phyloP scores from a whole-genome alignment of 2,888 invertebrate species.

The Yponomeuta sedellus region DNA sequence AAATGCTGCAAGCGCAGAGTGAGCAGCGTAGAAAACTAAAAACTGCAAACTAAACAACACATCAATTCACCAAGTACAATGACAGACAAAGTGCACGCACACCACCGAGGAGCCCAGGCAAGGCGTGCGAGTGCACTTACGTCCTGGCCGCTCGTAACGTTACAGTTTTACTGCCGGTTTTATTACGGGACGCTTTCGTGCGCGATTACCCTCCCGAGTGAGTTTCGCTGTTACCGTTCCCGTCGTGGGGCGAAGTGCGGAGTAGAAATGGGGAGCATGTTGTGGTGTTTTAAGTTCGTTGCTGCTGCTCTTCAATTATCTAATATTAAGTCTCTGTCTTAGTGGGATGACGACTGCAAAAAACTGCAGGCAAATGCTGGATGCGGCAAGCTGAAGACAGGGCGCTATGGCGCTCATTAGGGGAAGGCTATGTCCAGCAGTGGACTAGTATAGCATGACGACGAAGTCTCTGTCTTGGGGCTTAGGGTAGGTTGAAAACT shows the following conservation, averaged over 20 bases:
- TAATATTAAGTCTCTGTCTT: too few relatives aligned
- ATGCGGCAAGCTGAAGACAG: too few relatives aligned
- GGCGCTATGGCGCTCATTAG: too few relatives aligned
- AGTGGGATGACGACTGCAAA: too few relatives aligned
- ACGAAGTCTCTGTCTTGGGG: too few relatives aligned
- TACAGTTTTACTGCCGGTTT: slow-evolving; percentile 73
- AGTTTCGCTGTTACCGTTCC: slow-evolving; percentile 73
- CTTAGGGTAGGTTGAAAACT: too few relatives aligned
- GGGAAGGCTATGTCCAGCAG: too few relatives aligned
- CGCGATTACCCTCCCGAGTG: slow-evolving; percentile 75
- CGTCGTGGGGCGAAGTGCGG: slow-evolving; percentile 30
- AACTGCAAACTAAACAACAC: background rate
- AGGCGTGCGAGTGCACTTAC: slow-evolving; percentile 68
- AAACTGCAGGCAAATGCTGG: too few relatives aligned
- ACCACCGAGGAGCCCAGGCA: slow-evolving; percentile 63
- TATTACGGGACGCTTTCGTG: slow-evolving; percentile 76
- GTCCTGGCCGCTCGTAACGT: slow-evolving; percentile 68
- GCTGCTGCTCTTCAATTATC: slow-evolving; percentile 27
- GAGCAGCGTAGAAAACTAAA: background rate
- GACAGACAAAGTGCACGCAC: background rate
- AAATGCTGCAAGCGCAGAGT: too few relatives aligned
- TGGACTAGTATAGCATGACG: too few relatives aligned
- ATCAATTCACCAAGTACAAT: background rate
- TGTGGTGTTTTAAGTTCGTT: slow-evolving; percentile 33
- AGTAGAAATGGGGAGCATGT: background rate